Base-by-base conservation (phyloP, 2,797 vertebrate species). In the Taenioides sp. region DNA sequence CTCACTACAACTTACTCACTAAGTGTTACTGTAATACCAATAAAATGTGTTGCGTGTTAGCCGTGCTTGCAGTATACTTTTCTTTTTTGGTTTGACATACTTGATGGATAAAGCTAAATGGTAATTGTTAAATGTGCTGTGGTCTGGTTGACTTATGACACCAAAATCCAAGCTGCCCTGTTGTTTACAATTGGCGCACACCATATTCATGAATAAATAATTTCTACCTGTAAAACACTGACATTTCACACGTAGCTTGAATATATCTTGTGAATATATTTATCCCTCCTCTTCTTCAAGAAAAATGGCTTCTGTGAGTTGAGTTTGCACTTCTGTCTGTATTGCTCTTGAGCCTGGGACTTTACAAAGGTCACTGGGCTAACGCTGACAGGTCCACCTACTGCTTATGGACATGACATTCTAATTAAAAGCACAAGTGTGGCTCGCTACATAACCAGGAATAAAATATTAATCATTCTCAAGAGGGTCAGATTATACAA, bases 401-500 rank as follows among this genome's bases (percentile, higher is more conserved):
- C 20, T 78, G 74, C 77, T 82, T 82, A 75, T 43, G 40, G 76
- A 88, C 84, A 80, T 87, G 86, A 80, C 88, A 82, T 87, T 91
- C 84, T 87, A 90, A 90, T 91, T 90, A 90, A 84, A 76, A 87
- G 80, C 80, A 76, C 76, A 71, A 86, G 80, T 82, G 80, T 59
- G 79, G 80, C 88, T 79, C 81, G 82, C 84, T 85, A 80, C 82
- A 80, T 84, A 83, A 86, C 81, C 78, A 69, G 64, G 81, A 88
- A 88, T 91, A 71, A 86, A 83, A 82, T 88, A 83, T 82, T 74
- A 91, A 92, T 92, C 89, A 79, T 86, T 83, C 90, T 88, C 87
- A 52, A 68, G 81, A 82, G 88, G 91, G 69, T 31, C 18, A 75
- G 80, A 91, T 91, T 89, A 88, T 79, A 79, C 60, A 66, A 80